phyloP scores from a whole-genome alignment of 2,113 vertebrate genomes.

The Nicator chloris region DNA sequence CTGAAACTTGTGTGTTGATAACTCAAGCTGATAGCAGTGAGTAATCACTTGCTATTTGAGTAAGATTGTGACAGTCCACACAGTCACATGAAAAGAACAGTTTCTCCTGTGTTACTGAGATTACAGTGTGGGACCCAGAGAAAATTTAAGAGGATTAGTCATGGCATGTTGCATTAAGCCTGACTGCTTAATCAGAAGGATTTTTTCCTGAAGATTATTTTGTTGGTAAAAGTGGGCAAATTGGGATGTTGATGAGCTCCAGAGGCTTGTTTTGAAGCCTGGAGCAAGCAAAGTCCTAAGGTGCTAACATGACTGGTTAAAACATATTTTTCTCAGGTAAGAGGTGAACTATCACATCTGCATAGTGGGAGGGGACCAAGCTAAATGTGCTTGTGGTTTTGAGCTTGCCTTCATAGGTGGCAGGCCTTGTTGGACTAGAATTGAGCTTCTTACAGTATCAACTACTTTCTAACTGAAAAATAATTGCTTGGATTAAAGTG shows the following conservation, averaged over 20 bases:
- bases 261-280: not conserved
- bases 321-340: not conserved
- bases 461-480: slow-evolving; percentile 22
- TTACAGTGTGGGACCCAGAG: not conserved
- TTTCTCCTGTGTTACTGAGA: not conserved
- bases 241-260: not conserved
- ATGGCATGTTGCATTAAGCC: not conserved
- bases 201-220: slow-evolving; percentile 30
- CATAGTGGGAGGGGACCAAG: not conserved
- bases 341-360: not conserved
- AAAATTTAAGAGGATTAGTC: slow-evolving; percentile 18
- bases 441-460: not conserved
- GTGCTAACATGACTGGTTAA: not conserved
- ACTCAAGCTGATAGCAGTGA: not conserved
- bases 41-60: not conserved
- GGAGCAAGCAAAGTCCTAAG: not conserved
- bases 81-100: not conserved
- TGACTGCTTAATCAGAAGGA: slow-evolving; percentile 23
- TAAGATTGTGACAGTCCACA: not conserved
- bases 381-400: not conserved
- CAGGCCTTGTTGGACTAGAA: not conserved
- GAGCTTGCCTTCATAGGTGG: not conserved
- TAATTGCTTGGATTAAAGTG: slow-evolving; percentile 26
- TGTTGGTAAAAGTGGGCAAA: not conserved
- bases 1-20: not conserved